These are phyloP conservation scores for Microctenopoma stevenorrisi DNA, from an alignment of 2,797 vertebrate species.

Conservation along the genomic window DNA sequence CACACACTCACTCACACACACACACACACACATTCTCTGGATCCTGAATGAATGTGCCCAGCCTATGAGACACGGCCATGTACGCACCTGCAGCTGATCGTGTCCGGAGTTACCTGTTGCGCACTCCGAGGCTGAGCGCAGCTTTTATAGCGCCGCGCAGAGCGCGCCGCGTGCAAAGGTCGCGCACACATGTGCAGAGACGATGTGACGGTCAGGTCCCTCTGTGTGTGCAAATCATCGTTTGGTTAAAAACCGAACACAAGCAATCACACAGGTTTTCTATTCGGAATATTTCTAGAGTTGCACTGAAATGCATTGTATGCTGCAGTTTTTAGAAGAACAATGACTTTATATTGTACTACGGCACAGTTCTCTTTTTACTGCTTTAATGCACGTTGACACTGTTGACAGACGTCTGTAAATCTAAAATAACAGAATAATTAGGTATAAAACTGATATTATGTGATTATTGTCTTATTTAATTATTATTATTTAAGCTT, in stretches of 20 bases:
- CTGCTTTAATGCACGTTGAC: not conserved
- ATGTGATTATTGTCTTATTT: not conserved
- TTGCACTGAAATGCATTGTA: not conserved
- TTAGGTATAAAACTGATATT: too few relatives aligned
- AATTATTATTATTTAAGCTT: too few relatives aligned
- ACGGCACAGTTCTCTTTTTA: too few relatives aligned
- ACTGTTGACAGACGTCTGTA: too few relatives aligned
- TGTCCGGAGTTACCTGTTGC: constrained; percentile 63
- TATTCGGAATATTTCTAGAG: not conserved
- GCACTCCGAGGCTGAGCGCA: not conserved
- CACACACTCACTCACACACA: too few relatives aligned
- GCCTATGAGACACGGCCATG: not conserved
- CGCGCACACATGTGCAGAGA: constrained; percentile 33
- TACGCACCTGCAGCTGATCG: constrained; percentile 64
- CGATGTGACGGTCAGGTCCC: not conserved
- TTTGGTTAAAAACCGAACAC: not conserved
- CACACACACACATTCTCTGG: too few relatives aligned
- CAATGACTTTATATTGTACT: too few relatives aligned
- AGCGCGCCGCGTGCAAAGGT: constrained; percentile 62
- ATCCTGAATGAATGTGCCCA: not conserved
- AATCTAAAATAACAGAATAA: not conserved
- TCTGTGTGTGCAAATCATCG: not conserved
- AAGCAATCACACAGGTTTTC: not conserved
- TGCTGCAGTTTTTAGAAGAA: too few relatives aligned
- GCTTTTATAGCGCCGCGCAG: constrained; percentile 61